phyloP scores from a whole-genome alignment of 2,888 invertebrate species.

The Apotomis betuletana region DNA sequence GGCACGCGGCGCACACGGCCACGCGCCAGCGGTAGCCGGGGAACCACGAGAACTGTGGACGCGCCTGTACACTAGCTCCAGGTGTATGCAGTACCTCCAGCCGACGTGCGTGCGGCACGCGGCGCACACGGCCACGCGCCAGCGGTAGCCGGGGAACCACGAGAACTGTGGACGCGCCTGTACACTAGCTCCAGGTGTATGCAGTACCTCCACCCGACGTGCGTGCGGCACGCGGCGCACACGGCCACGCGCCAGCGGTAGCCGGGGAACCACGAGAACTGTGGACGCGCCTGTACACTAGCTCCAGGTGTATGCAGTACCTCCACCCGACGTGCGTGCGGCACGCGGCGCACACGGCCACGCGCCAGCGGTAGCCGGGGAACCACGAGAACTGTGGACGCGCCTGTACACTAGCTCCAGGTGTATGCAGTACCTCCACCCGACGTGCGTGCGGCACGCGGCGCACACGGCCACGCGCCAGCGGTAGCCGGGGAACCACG shows the following conservation, averaged over 20 bases:
- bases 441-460: slow-evolving; percentile 57
- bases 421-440: slow-evolving; percentile 42
- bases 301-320: not conserved
- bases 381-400: slow-evolving; percentile 52
- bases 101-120: no score
- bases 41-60: no score
- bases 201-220: slow-evolving; percentile 57
- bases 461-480: slow-evolving; percentile 68
- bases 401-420: no score
- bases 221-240: slow-evolving; percentile 63
- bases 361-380: slow-evolving; percentile 78
- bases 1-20: no score
- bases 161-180: no score
- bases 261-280: slow-evolving; percentile 68
- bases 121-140: no score
- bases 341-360: slow-evolving; percentile 65
- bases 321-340: slow-evolving; percentile 62
- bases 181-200: no score
- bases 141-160: no score
- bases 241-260: slow-evolving; percentile 72
- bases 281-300: no score
- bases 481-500: slow-evolving; percentile 74
- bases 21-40: no score
- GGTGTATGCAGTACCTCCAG: no score
- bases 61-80: no score